These are phyloP conservation scores for Azemiops feae DNA, from an alignment of 2,113 vertebrate genomes.

Conservation along the genomic window DNA sequence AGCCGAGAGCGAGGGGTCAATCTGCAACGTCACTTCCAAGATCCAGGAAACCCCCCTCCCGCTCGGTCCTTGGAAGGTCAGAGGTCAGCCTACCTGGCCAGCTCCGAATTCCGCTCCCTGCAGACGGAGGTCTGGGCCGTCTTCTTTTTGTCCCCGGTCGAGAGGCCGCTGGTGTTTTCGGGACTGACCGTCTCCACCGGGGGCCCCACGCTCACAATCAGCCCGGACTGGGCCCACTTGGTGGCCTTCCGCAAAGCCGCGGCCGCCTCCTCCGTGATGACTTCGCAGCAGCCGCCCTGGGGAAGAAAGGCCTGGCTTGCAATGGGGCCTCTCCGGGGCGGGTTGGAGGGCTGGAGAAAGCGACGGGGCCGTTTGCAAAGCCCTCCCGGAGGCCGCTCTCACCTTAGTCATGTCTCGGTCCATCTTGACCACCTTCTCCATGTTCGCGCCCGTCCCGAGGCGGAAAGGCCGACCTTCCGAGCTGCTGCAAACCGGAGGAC, in stretches of 20 bases:
- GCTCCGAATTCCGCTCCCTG: slow-evolving; percentile 91
- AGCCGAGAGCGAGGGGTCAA: too few species aligned
- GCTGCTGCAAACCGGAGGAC: slow-evolving; percentile 75
- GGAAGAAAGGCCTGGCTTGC: slow-evolving; percentile 5
- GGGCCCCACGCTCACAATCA: slow-evolving; percentile 94
- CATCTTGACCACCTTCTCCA: slow-evolving; percentile 99
- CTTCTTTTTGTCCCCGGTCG: slow-evolving; percentile 95
- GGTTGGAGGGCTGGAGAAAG: background rate
- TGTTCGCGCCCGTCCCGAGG: slow-evolving; percentile 95
- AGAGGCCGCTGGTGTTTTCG: slow-evolving; percentile 82
- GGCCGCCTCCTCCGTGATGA: slow-evolving; percentile 92
- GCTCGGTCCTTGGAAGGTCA: background rate
- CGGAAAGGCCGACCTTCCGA: slow-evolving; percentile 97
- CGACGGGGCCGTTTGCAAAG: background rate
- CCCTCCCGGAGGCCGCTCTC: slow-evolving; percentile 26
- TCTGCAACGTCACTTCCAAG: background rate
- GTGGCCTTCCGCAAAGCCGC: slow-evolving; percentile 94
- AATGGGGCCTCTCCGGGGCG: background rate
- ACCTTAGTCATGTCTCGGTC: slow-evolving; percentile 99
- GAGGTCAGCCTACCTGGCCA: slow-evolving; percentile 79
- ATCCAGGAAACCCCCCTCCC: background rate
- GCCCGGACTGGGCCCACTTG: slow-evolving; percentile 97
- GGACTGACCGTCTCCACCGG: slow-evolving; percentile 82
- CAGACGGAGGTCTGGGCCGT: slow-evolving; percentile 92
- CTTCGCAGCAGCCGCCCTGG: slow-evolving; percentile 94